phyloP scores from a whole-genome alignment of 2,888 invertebrate species.

The Nymphalis urticae region DNA sequence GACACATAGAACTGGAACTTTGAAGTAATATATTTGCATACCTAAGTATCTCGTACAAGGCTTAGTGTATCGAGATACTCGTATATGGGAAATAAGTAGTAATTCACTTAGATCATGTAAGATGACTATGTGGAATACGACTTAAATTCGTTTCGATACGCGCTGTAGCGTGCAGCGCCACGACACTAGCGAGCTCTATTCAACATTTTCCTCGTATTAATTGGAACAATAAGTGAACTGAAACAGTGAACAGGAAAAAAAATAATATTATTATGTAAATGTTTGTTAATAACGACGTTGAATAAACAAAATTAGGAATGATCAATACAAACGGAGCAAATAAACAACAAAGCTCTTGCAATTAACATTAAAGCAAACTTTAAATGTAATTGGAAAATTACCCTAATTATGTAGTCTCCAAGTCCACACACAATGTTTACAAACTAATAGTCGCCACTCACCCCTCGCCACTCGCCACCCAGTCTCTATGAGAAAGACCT shows the following conservation, averaged over 20 bases:
- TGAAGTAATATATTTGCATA: too few relatives aligned
- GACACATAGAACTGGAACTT: too few relatives aligned
- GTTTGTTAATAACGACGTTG: constrained; percentile 20
- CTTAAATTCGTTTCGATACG: too few relatives aligned
- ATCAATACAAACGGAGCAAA: constrained; percentile 12
- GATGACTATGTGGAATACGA: too few relatives aligned
- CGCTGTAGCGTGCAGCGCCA: too few relatives aligned
- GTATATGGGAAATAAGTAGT: too few relatives aligned
- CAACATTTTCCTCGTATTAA: constrained; percentile 38
- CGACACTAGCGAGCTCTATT: not conserved
- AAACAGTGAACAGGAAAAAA: constrained; percentile 27
- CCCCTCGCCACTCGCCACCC: too few relatives aligned
- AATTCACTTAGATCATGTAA: too few relatives aligned
- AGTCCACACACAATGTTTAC: not conserved
- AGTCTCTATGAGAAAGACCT: too few relatives aligned
- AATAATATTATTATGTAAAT: constrained; percentile 24
- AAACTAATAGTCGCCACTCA: too few relatives aligned
- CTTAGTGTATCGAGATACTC: too few relatives aligned
- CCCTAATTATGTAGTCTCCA: not conserved
- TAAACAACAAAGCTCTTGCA: not conserved
- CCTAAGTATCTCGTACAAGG: too few relatives aligned
- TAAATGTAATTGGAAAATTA: not conserved
- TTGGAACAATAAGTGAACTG: constrained; percentile 27
- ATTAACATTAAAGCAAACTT: not conserved
- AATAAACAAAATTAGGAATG: constrained; percentile 24